Percentiles rank a stretch among this genome's conserved stretches.
phyloP scores from a whole-genome alignment of 2,797 vertebrate species.

The Synaphobranchus kaupii region DNA sequence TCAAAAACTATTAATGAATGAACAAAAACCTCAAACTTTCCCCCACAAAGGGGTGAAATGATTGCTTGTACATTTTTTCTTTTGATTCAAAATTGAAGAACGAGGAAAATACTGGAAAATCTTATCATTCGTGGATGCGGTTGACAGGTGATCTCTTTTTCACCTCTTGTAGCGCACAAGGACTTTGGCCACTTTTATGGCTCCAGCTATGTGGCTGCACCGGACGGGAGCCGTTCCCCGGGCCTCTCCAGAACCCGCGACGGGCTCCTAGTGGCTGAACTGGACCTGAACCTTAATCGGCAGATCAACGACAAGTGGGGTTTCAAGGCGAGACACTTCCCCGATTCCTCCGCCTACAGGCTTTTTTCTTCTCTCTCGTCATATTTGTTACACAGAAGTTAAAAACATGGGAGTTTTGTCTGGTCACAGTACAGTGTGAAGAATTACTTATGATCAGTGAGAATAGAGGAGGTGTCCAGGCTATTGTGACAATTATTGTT shows the following conservation, averaged over 20 bases:
- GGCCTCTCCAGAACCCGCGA: constrained; percentile 86
- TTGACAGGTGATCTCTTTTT: neutral
- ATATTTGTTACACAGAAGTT: neutral
- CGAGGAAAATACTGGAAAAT: neutral
- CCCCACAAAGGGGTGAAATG: neutral
- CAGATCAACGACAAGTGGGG: constrained; percentile 90
- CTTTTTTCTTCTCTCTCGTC: neutral
- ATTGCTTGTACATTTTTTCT: neutral
- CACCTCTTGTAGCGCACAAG: constrained; percentile 78
- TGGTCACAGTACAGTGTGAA: neutral
- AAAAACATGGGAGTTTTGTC: too few relatives aligned
- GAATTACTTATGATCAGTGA: neutral
- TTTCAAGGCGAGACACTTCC: constrained; percentile 80
- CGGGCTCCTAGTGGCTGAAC: constrained; percentile 85
- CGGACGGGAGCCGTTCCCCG: constrained; percentile 87
- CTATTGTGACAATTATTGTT: neutral
- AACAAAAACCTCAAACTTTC: too few relatives aligned
- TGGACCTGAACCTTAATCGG: constrained; percentile 94
- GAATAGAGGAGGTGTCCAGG: neutral
- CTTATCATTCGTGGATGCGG: neutral
- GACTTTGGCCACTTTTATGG: constrained; percentile 96
- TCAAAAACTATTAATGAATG: neutral
- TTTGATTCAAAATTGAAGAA: neutral
- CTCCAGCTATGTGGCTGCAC: constrained; percentile 90
- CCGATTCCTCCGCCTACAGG: neutral